phyloP scores from a whole-genome alignment of 2,113 vertebrate species.

The Dicrurus megarhynchus region DNA sequence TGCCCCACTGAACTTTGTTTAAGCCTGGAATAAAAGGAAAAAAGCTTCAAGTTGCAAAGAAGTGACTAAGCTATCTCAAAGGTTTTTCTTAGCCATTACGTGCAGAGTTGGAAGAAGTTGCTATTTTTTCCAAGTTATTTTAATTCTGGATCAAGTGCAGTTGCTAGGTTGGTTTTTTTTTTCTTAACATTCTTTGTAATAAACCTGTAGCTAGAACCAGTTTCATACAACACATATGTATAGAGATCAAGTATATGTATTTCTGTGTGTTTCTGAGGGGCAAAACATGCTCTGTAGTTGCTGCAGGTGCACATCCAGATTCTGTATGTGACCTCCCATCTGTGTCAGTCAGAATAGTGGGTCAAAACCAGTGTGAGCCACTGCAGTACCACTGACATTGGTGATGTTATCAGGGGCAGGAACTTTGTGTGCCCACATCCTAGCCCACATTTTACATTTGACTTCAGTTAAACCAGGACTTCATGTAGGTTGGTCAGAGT shows the following conservation, averaged over 20 bases:
- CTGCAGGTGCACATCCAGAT: not conserved
- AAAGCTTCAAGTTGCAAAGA: constrained; percentile 73
- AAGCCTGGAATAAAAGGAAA: constrained; percentile 77
- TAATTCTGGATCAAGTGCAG: not conserved
- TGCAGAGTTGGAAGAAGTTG: constrained; percentile 11
- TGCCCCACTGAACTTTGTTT: constrained; percentile 87
- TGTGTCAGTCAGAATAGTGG: not conserved
- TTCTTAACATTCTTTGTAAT: not conserved
- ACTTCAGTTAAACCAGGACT: not conserved
- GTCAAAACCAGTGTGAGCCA: not conserved
- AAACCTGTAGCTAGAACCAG: not conserved
- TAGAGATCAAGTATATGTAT: not conserved
- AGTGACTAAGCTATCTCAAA: constrained; percentile 73
- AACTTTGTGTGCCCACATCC: not conserved
- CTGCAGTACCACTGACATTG: not conserved
- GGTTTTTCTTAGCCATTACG: constrained; percentile 56
- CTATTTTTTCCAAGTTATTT: not conserved
- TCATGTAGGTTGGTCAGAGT: not conserved
- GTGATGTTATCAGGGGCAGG: not conserved
- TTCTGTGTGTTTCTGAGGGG: not conserved
- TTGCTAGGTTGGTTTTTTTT: not conserved
- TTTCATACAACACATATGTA: not conserved
- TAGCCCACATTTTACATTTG: not conserved
- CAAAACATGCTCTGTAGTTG: not conserved
- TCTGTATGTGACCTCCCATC: not conserved